Evolutionary conservation across 2,888 invertebrate genomes (phyloP), one percentile per base, ranked within the genome.

Genomic region (Auanema sp.): DNA sequence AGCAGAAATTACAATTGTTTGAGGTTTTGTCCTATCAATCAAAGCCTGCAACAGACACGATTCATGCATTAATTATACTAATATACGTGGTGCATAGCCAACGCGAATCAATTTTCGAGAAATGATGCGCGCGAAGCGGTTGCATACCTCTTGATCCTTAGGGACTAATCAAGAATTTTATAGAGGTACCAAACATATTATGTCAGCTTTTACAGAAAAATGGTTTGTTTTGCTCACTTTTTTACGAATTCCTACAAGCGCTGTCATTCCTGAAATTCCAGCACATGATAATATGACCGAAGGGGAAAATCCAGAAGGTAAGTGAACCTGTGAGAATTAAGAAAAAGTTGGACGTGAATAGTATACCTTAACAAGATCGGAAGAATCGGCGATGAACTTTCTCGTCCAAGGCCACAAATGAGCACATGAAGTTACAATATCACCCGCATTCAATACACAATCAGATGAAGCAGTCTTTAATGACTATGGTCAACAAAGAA

Each of bases 1-100:
- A 41, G 81, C 85, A 58, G 83, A 84, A 25, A 85, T 77, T 14
- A 85, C 85, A 47, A 83, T 77, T 6, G 84, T 84, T 67, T 84
- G 83, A 62, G 80, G 79, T 52, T 69, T 71, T 50, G 71, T 82
- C 56, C 71, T 72, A 8, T 68, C 77, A 55, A 85, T 74, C 65
- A 80, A 76, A 64, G 84, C 85, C 68, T 79, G 79, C 58, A 65
- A 58, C 12, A 16, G 12, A 33, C 33, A 5, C 33, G 8, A 33
- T 8, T 33, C 8, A 33, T 33, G 8, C 8, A 33, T 33, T 5
- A 33, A 33, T 3, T 33, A 8, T 33, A 33, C 33, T 33, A 5
- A 33, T 3, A 8, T 5, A 33, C 3, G 33, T 33, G 33, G 33
- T 33, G 8, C 33, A 33, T 5, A 33, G 33, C 4, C 33, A 8